These are phyloP conservation scores for Calliopum simillimum DNA, from an alignment of 2,888 invertebrate species.

Conservation along the genomic window DNA sequence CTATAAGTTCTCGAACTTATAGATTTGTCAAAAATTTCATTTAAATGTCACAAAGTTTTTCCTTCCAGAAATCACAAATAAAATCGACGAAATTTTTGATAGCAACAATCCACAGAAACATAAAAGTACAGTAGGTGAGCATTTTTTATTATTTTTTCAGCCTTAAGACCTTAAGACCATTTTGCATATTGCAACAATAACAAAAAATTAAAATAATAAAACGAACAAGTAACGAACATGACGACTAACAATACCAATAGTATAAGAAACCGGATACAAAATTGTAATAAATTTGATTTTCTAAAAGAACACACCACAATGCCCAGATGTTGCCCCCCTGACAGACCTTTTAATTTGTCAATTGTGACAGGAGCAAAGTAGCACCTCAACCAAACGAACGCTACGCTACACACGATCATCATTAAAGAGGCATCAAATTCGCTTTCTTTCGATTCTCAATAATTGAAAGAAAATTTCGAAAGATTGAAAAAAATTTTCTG, in stretches of 20 bases:
- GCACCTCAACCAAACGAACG: slow-evolving; percentile 1
- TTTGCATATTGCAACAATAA: slow-evolving; percentile 54
- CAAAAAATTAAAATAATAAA: slow-evolving; percentile 47
- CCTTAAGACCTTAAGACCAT: slow-evolving; percentile 45
- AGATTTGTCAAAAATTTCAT: too few species aligned
- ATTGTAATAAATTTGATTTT: slow-evolving; percentile 60
- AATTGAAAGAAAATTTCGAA: slow-evolving; percentile 39
- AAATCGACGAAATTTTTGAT: too few species aligned
- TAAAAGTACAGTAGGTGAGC: slow-evolving; percentile 24
- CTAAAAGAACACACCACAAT: slow-evolving; percentile 49
- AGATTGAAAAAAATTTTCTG: slow-evolving; percentile 48
- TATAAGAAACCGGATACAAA: slow-evolving; percentile 40
- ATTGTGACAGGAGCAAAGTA: background rate
- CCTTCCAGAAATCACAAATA: too few species aligned
- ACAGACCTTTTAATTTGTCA: slow-evolving; percentile 29
- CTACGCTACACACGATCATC: too few species aligned
- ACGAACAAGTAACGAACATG: slow-evolving; percentile 46
- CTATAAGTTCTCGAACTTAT: too few species aligned
- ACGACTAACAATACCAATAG: background rate
- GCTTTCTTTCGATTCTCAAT: slow-evolving; percentile 46
- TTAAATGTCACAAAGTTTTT: too few species aligned
- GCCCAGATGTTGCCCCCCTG: background rate
- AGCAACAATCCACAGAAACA: background rate
- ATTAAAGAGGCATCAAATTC: slow-evolving; percentile 40
- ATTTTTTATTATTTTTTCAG: background rate